Evolutionary conservation across 2,888 invertebrate species (phyloP).

Genomic region (Machimus rusticus): DNA sequence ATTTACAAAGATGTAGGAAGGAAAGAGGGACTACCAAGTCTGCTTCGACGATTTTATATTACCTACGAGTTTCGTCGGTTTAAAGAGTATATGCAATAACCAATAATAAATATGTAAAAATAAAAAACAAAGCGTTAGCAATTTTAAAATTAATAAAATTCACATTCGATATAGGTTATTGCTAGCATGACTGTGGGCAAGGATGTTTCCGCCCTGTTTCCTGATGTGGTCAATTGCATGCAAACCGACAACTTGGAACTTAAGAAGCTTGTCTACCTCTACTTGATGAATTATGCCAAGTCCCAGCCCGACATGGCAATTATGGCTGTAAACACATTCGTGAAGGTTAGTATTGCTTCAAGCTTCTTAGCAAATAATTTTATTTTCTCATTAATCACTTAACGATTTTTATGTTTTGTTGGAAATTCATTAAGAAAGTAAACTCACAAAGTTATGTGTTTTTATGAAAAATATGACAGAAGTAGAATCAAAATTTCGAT

Average conservation of each 20-base stretch:
- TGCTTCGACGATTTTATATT: no score
- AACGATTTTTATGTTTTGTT: constrained; percentile 20
- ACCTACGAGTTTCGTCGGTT: no score
- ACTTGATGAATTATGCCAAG: constrained; percentile 99
- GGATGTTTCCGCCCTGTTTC: constrained; percentile 97
- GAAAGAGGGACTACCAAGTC: no score
- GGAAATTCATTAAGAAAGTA: constrained; percentile 31
- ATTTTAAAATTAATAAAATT: background rate
- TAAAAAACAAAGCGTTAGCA: no score
- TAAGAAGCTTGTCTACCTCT: constrained; percentile 97
- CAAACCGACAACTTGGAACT: constrained; percentile 99
- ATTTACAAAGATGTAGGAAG: no score
- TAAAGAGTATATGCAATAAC: no score
- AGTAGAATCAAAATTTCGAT: background rate
- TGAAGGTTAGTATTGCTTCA: constrained; percentile 76
- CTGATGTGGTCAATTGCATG: constrained; percentile 99
- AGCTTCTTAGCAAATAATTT: background rate
- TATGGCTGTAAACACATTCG: constrained; percentile 99
- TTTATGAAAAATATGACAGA: constrained; percentile 27
- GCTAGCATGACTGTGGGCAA: constrained; percentile 99
- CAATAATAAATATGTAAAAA: no score
- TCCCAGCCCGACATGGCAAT: constrained; percentile 99
- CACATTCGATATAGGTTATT: constrained; percentile 75
- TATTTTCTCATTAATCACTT: background rate
- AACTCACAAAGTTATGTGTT: constrained; percentile 48